Evolutionary conservation across 2,113 vertebrate genomes (phyloP), one percentile per base, ranked within the genome.

Genomic region (Potamarius usumacintae): DNA sequence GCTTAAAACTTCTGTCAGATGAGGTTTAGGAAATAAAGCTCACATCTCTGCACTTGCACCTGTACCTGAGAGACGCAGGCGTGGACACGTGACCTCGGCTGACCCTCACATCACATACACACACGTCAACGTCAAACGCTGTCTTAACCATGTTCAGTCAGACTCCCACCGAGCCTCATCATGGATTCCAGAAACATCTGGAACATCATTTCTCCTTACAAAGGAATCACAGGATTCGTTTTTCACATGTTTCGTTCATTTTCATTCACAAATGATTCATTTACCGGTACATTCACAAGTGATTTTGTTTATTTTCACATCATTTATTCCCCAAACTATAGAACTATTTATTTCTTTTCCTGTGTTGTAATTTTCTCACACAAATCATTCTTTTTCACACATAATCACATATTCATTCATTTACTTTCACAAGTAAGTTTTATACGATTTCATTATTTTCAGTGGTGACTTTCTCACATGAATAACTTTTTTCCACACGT

Each of bases 91-190:
- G 67, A 86, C 78, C 76, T 65, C 82, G 53, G 30, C 86, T 88
- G 17, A 1, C n/a, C 86, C 74, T 77, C 84, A 50, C 17, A 25
- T 78, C 76, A 27, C 22, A 55, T 25, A 5, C 34, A 25, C 52
- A 50, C 53, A 30, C 76, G 76, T 57, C 81, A 85, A 72, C 58
- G 69, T 90, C 87, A 90, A 67, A 84, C 34, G 30, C 81, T 71
- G 84, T 88, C 53, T 55, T 15, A 57, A 60, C 14, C 78, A n/a
- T 4, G 3, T 25, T n/a, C 0, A 52, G 53, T 53, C 78, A 3
- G 78, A 81, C 27, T 81, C 78, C 7, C 14, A 55, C 5, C 27
- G 52, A 7, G 18, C n/a, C 53, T 34, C 22, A 22, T 0, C 4
- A 9, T 50, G 7, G 48, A 25, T 22, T 15, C 25, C 50, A 80